Conservation (phyloP, 2,797 vertebrate genomes). For the Catharus ustulatus region DNA sequence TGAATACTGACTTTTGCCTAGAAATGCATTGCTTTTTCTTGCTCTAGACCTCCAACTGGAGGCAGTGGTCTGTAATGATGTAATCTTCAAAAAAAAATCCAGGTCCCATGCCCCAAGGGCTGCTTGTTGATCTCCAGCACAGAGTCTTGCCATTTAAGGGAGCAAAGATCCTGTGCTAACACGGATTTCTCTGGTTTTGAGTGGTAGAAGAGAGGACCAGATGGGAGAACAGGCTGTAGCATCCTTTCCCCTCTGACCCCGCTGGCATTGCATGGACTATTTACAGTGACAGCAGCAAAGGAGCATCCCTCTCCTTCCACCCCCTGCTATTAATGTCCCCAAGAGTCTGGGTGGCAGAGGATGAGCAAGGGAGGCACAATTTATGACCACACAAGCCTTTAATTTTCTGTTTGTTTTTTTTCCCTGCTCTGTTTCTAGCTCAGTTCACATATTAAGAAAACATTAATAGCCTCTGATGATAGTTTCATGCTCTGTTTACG, state of each 20-base stretch:
- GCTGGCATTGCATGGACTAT: neutral
- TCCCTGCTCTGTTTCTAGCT: slow-evolving; percentile 23
- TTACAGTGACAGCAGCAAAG: neutral
- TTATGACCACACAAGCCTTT: neutral
- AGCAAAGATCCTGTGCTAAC: neutral
- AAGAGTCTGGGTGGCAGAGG: neutral
- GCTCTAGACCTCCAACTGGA: neutral
- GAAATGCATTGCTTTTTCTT: neutral
- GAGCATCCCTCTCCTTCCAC: neutral
- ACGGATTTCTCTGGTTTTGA: neutral
- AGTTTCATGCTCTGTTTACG: slow-evolving; percentile 56
- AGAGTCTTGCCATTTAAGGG: neutral
- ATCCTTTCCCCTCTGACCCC: neutral
- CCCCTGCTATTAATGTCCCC: neutral
- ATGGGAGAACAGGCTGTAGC: neutral
- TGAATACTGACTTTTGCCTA: neutral
- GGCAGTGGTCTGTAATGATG: neutral
- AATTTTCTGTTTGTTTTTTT: neutral
- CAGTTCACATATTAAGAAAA: slow-evolving; percentile 23
- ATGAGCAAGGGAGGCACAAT: neutral
- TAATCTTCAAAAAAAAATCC: neutral
- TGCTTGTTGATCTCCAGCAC: neutral
- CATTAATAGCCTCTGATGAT: slow-evolving; percentile 46
- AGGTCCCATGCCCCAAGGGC: neutral
- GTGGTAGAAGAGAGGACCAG: neutral